Base-by-base conservation (phyloP, 2,113 vertebrate species). In the Cercopithecus mona region DNA sequence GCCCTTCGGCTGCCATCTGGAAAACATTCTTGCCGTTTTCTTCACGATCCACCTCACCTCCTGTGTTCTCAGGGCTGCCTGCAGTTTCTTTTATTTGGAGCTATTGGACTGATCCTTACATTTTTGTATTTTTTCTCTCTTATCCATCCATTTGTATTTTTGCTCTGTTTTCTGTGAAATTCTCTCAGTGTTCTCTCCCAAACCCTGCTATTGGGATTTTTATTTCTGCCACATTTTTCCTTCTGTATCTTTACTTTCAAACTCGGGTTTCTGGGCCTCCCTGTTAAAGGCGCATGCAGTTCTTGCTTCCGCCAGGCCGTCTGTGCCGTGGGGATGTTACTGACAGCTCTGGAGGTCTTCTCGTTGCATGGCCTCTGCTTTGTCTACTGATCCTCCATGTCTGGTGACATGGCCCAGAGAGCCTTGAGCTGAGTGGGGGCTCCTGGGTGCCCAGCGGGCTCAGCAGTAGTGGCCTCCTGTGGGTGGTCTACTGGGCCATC, bases 271-370 rank as follows among this genome's bases (percentile, higher is more conserved):
- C 52, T 70, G 38, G 18, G n/a, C 27, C 88, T n/a, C 27, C 27
- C n/a, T 16, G 30, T 75, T 27, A 27, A 55, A 87, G 32, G 68
- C 6, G 5, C 27, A 50, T 82, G 38, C 45, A 50, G 76, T 32
- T 55, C 38, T 72, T 59, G 40, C 40, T 27, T 22, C 50, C 10
- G 12, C 16, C 2, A 0, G 25, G 4, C 30, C 3, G 0, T 43
- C 52, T 85, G 48, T 35, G n/a, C 45, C 38, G 45, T 12, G 35
- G 32, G 55, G 88, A 43, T 30, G 18, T 17, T 7, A 52, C 22
- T 1, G 3, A 22, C 16, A 48, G 30, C 55, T 82, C 76, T 55
- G 80, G 50, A 70, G 17, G 43, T 40, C 30, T n/a, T 13, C 78
- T 45, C n/a, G 38, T 64, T 22, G 2, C 10, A 0, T 35, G 40